Evolutionary conservation across 2,888 invertebrate species (phyloP), one percentile per base, ranked within the genome.

Genomic region (Temnothorax ravouxi): DNA sequence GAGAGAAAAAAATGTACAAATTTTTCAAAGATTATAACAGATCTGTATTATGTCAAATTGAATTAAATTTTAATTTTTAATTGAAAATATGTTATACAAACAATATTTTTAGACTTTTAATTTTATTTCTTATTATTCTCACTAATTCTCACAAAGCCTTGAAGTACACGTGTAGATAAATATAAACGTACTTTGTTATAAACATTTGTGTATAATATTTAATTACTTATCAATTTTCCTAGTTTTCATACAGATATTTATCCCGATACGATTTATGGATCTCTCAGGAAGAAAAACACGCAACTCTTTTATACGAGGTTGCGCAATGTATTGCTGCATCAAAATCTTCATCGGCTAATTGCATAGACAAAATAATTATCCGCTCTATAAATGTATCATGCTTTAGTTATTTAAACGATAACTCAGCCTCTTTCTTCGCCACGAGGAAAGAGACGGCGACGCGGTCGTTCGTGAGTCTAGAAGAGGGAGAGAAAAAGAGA

Each of bases 401-500:
- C 15, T 71, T 47, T 71, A 71, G 41, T 38, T 8, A 50, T 47
- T 79, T 71, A 59, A 79, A 54, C 47, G 21, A 71, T 47, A 47
- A 47, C 18, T 67, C 47, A 56, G 56, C 34, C 47, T 79, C 56
- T 38, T 79, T 79, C n/a, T 34, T 69, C 3, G 52, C 56, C 38
- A 34, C 21, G 72, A 71, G 72, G 47, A 62, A 79, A n/a, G 75
- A 82, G 66, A 67, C 66, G 38, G 66, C 62, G 71, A 86, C 81
- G 79, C 29, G 59, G 21, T 21, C 47, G 72, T 18, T 52, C 54
- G 61, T n/a, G n/a, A 44, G 54, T 50, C 29, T 29, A 3, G 50
- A 64, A 75, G 80, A 82, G 72, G 79, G 81, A 82, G 69, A 84
- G 67, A 38, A 80, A 86, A 86, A 89, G 91, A 90, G 91, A 88